Base-by-base conservation (phyloP, 2,888 invertebrate species). In the Nipponacmea schrenckii region DNA sequence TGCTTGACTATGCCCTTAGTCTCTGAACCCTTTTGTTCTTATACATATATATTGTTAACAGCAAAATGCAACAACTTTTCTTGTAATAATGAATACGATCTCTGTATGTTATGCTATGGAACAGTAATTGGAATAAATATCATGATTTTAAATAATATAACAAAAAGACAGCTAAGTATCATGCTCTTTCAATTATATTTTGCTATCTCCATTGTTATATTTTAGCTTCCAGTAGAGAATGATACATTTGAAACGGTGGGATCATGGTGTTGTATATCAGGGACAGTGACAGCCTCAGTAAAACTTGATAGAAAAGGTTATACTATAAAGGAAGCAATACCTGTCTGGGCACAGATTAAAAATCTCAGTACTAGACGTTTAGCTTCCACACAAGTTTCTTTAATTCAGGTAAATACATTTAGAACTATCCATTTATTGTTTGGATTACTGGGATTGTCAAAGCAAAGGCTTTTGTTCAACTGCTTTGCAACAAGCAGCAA, bases 191-290 rank as follows among this genome's bases (percentile, higher is more conserved):
- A 31, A 31, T 31, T 31, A 4, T 7, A 31, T 31, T 31, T 31
- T 7, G n/a, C n/a, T 7, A 31, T 31, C 7, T 31, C 31, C 39
- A 39, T 8, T 39, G 3, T 39, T 39, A 39, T 39, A 12, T 74
- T 75, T 4, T 78, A 85, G 85, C 71, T 84, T 50, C 84, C 85
- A 5, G 84, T 84, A 50, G 85, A 85, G 76, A 84, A 83, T 67
- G 85, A 85, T 77, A 84, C 84, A 24, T 85, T 84, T 77, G 85
- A 85, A 70, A 81, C 83, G 2, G 80, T 85, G 10, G 85, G 85
- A 15, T 85, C 85, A 4, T 83, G 82, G 82, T 85, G 84, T 73
- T 85, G 85, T 75, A 74, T 85, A 46, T 81, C 85, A 4, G 85
- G 85, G 14, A 85, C 85, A 0, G 85, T 85, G 5, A 85, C 84